A percentile compares a stretch with the other conserved stretches of the same genome.
phyloP scores from a whole-genome alignment of 2,888 invertebrate genomes.

The Prosapia bicincta region DNA sequence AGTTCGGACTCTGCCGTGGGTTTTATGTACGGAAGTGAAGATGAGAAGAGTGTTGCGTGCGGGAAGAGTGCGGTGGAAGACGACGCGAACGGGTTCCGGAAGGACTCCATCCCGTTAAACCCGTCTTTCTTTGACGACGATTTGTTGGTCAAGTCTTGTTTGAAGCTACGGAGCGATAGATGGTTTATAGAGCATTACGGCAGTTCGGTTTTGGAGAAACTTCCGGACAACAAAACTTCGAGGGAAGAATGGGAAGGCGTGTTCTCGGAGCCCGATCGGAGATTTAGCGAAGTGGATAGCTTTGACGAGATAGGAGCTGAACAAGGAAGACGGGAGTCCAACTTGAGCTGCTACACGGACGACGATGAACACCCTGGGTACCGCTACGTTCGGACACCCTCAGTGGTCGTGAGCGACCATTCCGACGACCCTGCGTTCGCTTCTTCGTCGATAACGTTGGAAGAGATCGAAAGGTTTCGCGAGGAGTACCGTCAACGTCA shows the following conservation, averaged over 20 bases:
- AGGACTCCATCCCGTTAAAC: background rate
- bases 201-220: slow-evolving; percentile 17
- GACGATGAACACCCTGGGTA: slow-evolving; percentile 40
- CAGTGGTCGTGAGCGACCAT: slow-evolving; percentile 84
- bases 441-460: slow-evolving; percentile 54
- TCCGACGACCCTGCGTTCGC: slow-evolving; percentile 61
- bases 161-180: slow-evolving; percentile 14
- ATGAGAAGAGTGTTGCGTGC: slow-evolving; percentile 12
- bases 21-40: slow-evolving; percentile 22
- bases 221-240: slow-evolving; percentile 1
- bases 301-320: slow-evolving; percentile 11
- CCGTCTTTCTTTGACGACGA: background rate
- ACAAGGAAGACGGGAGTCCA: slow-evolving; percentile 19
- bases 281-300: slow-evolving; percentile 24
- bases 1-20: slow-evolving; percentile 29
- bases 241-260: slow-evolving; percentile 13
- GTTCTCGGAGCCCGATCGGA: slow-evolving; percentile 7
- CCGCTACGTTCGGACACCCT: slow-evolving; percentile 73
- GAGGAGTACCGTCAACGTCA: slow-evolving; percentile 33
- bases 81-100: background rate
- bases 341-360: slow-evolving; percentile 19
- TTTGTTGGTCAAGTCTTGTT: background rate
- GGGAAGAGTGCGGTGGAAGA: background rate
- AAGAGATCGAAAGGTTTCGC: slow-evolving; percentile 58
- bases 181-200: slow-evolving; percentile 27